Percentiles rank a stretch among this genome's conserved stretches.
phyloP scores from a whole-genome alignment of 35 echinoderm and acorn worm species.

The Apostichopus parvimensis region DNA sequence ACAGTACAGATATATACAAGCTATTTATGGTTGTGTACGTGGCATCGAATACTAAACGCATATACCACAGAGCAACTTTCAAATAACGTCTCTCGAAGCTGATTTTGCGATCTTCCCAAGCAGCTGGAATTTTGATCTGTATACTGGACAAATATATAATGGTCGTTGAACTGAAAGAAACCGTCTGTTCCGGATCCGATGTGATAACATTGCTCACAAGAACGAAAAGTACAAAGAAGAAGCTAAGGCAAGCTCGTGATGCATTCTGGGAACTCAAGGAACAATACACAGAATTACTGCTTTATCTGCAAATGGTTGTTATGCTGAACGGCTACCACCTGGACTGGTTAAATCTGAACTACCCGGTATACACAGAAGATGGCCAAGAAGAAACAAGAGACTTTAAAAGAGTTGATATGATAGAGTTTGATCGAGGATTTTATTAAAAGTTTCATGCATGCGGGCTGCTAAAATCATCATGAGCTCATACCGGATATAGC shows the following conservation, averaged over 20 bases:
- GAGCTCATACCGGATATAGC: too few relatives aligned
- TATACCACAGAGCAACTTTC: too few relatives aligned
- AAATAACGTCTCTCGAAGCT: too few relatives aligned
- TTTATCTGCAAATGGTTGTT: slow-evolving; percentile 8
- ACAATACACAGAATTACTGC: slow-evolving; percentile 5
- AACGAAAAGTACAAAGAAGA: background rate
- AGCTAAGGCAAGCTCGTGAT: background rate
- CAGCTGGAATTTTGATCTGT: too few relatives aligned
- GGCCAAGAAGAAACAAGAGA: background rate
- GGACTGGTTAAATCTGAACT: slow-evolving; percentile 6
- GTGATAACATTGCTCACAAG: background rate
- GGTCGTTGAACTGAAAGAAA: background rate
- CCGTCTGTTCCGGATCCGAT: background rate
- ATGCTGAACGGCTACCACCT: background rate
- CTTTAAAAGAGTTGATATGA: too few relatives aligned
- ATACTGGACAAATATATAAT: background rate
- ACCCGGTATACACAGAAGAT: background rate
- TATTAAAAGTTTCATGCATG: too few relatives aligned
- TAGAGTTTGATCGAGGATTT: too few relatives aligned
- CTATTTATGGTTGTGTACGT: too few relatives aligned
- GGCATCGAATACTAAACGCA: too few relatives aligned
- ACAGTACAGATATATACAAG: too few relatives aligned
- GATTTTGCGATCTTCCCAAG: too few relatives aligned
- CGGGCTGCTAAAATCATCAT: too few relatives aligned
- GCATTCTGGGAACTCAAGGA: slow-evolving; percentile 23